These are phyloP conservation scores for Lepilemur ruficaudatus DNA, from an alignment of 2,797 vertebrate species.

Conservation along the genomic window DNA sequence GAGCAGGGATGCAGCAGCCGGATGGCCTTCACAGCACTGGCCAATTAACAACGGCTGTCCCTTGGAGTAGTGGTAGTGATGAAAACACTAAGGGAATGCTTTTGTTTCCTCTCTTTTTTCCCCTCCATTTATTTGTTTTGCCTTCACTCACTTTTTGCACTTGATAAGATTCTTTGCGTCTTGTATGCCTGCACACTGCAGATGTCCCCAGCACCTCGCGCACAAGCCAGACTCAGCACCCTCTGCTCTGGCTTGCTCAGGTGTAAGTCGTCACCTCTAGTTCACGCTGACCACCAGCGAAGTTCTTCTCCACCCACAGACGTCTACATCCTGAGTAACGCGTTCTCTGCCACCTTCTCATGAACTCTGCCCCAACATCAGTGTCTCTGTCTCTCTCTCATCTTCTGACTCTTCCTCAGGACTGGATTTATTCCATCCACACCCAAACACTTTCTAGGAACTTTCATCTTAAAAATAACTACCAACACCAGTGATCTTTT, in stretches of 20 bases:
- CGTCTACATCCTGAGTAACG: neutral
- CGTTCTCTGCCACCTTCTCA: neutral
- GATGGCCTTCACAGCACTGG: neutral
- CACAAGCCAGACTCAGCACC: neutral
- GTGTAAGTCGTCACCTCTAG: neutral
- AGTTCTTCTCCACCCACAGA: neutral
- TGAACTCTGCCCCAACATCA: too few species aligned
- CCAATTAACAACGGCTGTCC: neutral
- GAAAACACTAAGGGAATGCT: neutral
- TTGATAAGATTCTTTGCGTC: neutral
- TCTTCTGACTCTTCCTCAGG: neutral
- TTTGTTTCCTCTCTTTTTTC: neutral
- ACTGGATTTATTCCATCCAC: neutral
- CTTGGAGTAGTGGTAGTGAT: neutral
- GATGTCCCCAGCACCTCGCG: accelerated
- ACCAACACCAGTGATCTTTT: neutral
- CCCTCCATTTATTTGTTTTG: neutral
- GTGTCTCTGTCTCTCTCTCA: neutral
- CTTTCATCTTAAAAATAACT: neutral
- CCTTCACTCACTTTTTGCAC: neutral
- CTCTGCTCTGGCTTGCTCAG: neutral
- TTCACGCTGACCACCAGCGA: neutral
- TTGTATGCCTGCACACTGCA: neutral
- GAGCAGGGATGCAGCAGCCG: neutral
- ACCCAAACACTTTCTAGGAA: neutral